Conservation (phyloP, 2,113 vertebrate species). For the Apodemus speciosus region DNA sequence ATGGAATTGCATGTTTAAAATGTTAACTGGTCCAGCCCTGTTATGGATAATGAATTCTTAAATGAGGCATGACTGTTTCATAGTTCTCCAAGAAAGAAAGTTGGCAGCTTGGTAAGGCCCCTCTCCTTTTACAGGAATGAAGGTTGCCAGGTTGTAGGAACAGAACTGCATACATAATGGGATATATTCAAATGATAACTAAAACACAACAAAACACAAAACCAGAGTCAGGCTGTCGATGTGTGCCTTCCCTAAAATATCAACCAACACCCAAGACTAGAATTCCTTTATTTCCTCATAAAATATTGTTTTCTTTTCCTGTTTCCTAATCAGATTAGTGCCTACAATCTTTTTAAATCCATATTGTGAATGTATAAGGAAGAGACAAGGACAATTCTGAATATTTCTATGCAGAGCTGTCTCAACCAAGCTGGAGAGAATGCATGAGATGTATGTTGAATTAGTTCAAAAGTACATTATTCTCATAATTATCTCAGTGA, state of each 20-base stretch:
- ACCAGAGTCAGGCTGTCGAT: not conserved
- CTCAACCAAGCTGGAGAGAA: not conserved
- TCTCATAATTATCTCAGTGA: slow-evolving; percentile 20
- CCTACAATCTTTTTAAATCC: not conserved
- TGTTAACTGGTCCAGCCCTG: not conserved
- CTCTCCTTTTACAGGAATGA: not conserved
- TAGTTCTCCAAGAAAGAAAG: not conserved
- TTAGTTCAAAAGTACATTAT: not conserved
- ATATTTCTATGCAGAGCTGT: not conserved
- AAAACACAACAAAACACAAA: not conserved
- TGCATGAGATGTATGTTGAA: not conserved
- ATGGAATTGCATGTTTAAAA: not conserved
- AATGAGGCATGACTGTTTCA: slow-evolving; percentile 31
- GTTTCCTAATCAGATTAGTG: not conserved
- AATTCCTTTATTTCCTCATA: not conserved
- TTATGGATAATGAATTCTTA: slow-evolving; percentile 5
- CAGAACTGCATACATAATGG: not conserved
- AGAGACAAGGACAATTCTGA: not conserved
- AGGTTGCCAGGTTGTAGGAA: not conserved
- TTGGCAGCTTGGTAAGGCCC: not conserved
- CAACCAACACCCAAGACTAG: not conserved
- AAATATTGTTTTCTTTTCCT: not conserved
- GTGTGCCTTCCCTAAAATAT: not conserved
- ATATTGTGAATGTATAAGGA: not conserved
- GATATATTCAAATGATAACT: not conserved